Conservation (phyloP, 2,888 invertebrate genomes). For the Deilephila porcellus region DNA sequence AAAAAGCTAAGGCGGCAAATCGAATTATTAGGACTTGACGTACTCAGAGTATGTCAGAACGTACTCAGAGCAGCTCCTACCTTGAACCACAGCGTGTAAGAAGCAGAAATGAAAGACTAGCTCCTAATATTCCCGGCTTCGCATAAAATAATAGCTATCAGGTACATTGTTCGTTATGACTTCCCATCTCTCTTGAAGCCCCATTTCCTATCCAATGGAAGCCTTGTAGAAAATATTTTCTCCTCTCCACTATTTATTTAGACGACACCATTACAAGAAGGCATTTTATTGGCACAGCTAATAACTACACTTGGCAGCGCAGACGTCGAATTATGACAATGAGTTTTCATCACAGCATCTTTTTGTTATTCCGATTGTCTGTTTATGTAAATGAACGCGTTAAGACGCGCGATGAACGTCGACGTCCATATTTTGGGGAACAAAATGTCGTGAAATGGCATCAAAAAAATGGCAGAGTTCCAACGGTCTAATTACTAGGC, state of each 20-base stretch:
- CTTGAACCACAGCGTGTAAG: too few relatives aligned
- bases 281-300: slow-evolving; percentile 34
- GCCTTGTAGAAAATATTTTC: slow-evolving; percentile 4
- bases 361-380: slow-evolving; percentile 62
- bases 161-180: not conserved
- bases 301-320: slow-evolving; percentile 49
- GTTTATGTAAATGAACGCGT: slow-evolving; percentile 59
- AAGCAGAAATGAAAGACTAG: not conserved
- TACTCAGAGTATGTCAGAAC: too few relatives aligned
- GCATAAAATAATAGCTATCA: not conserved
- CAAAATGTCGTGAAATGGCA: slow-evolving; percentile 29
- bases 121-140: not conserved
- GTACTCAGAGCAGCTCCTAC: too few relatives aligned
- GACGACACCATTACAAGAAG: slow-evolving; percentile 3
- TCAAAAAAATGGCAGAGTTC: slow-evolving; percentile 36
- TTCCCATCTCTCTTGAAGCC: not conserved
- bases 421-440: slow-evolving; percentile 38
- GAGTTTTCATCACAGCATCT: slow-evolving; percentile 55
- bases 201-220: slow-evolving; percentile 8
- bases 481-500: slow-evolving; percentile 30
- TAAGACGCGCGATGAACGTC: slow-evolving; percentile 42
- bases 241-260: slow-evolving; percentile 5
- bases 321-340: slow-evolving; percentile 52
- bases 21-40: too few relatives aligned
- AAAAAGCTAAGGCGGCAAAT: too few relatives aligned